These are phyloP conservation scores for Ylistrum balloti DNA, from an alignment of 1,140 invertebrate species.

Conservation along the genomic window DNA sequence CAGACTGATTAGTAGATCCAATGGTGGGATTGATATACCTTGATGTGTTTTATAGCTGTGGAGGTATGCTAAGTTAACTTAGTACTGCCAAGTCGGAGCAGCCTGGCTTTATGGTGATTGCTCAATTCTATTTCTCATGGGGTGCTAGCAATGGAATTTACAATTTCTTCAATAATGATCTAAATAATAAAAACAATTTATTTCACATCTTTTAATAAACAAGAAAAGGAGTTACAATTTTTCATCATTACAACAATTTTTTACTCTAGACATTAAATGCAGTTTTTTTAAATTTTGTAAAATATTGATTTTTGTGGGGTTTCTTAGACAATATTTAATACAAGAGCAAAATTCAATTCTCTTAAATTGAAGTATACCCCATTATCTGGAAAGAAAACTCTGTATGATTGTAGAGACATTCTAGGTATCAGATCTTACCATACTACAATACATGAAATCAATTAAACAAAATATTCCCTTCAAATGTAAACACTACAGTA, in stretches of 20 bases:
- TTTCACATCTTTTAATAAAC: background rate
- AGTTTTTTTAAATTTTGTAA: background rate
- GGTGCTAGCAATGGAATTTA: background rate
- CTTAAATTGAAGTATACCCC: background rate
- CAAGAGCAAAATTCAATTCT: background rate
- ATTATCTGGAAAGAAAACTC: conserved; percentile 23
- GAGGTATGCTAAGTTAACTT: too few species aligned
- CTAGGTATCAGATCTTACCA: background rate
- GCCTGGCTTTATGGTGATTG: background rate
- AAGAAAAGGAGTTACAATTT: background rate
- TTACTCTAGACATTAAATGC: background rate
- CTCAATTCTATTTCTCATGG: background rate
- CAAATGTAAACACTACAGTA: too few species aligned
- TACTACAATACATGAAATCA: background rate
- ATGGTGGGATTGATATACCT: background rate
- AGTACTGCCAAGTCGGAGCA: background rate
- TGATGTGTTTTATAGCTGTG: background rate
- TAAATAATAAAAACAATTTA: background rate
- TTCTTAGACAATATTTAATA: background rate
- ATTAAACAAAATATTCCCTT: background rate
- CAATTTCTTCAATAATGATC: background rate
- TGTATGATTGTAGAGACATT: background rate
- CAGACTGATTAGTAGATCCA: background rate
- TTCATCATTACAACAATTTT: background rate
- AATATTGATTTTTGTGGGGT: background rate